Base-by-base conservation (phyloP, 2,888 invertebrate species). In the Drosophila flavopinicola region DNA sequence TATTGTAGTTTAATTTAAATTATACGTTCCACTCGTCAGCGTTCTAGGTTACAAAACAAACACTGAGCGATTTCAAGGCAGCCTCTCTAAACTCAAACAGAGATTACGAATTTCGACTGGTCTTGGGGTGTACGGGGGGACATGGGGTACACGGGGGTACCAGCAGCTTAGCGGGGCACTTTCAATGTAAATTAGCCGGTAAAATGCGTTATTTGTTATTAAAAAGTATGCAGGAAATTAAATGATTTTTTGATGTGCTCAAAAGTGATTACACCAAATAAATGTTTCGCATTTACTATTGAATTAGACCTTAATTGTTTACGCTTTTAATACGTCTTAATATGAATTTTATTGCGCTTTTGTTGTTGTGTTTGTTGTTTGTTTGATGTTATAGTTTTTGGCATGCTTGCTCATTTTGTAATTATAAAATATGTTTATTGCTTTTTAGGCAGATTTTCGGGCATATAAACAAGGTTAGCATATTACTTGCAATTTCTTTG, bases 11-110 rank as follows among this genome's bases (percentile, higher is more conserved):
- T 85, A 51, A 85, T 80, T 84, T 80, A 82, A 80, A 80, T 82
- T 75, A 78, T 80, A 82, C 63, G 74, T 73, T 63, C 70, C 76
- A 78, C 82, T 80, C 74, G 63, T 67, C 78, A 63, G 67, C 66
- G 85, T 80, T 80, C 80, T 80, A 82, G 78, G 83, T 85, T 80
- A 85, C 76, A 80, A 78, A 78, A 59, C 48, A 78, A 80, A 80
- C 65, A 75, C 56, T 65, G n/a, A n/a, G n/a, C n/a, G 38, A 58
- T 66, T 72, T 65, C 78, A 79, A 83, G 78, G 78, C 66, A 63
- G 58, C 72, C 74, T 52, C 73, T 69, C 77, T 58, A 75, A 69
- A 61, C 56, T 37, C 54, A 61, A 67, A 56, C 75, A 63, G 45
- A 74, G 60, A 83, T 67, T 78, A 78, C 74, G 66, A 60, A 56